These are phyloP conservation scores for Atta colombica DNA, from an alignment of 1,140 invertebrate species.

Conservation along the genomic window DNA sequence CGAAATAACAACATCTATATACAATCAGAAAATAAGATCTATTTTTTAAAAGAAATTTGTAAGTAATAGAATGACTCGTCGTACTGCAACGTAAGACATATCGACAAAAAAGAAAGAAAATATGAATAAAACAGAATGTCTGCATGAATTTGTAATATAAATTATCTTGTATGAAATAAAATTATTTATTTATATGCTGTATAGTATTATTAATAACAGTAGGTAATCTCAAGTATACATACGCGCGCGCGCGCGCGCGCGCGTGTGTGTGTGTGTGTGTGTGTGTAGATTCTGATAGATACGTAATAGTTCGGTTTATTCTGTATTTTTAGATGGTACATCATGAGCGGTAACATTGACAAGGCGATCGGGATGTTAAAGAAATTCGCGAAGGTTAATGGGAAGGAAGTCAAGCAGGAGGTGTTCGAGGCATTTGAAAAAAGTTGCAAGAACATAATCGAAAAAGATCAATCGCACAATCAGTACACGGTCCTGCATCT, in stretches of 20 bases:
- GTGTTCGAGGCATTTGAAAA: slow-evolving; percentile 92
- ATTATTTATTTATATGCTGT: background rate
- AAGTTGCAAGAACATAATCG: slow-evolving; percentile 88
- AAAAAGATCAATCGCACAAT: slow-evolving; percentile 89
- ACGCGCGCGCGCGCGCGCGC: too few species aligned
- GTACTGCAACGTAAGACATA: too few species aligned
- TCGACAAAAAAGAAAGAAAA: too few species aligned
- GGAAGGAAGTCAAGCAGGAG: slow-evolving; percentile 90
- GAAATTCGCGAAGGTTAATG: slow-evolving; percentile 93
- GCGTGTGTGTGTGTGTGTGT: too few species aligned
- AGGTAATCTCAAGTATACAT: too few species aligned
- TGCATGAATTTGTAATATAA: slow-evolving; percentile 20
- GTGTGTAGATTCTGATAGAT: too few species aligned
- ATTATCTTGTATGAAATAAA: slow-evolving; percentile 33
- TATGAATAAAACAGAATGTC: too few species aligned
- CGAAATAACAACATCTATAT: too few species aligned
- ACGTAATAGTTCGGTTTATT: background rate
- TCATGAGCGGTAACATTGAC: slow-evolving; percentile 92
- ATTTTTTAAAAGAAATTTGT: too few species aligned
- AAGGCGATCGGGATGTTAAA: slow-evolving; percentile 93
- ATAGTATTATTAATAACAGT: too few species aligned
- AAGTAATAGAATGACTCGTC: too few species aligned
- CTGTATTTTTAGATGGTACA: slow-evolving; percentile 88
- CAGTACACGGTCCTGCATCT: slow-evolving; percentile 93
- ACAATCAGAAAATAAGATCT: too few species aligned